Evolutionary conservation across 1,140 invertebrate species (phyloP).

Genomic region (Heliothis subflexa): DNA sequence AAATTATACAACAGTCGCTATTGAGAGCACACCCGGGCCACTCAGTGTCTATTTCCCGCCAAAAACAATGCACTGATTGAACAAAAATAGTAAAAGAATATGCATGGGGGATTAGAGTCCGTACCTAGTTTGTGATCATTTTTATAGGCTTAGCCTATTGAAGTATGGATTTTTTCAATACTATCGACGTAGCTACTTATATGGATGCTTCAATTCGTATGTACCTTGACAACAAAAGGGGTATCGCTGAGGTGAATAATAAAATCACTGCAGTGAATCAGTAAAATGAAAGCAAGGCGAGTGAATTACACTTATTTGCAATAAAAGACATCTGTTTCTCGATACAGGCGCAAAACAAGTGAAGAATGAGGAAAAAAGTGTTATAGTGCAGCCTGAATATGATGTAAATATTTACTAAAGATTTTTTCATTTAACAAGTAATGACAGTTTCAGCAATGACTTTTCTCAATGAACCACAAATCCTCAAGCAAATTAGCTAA

Average conservation of each 20-base stretch:
- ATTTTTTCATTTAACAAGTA: too few species aligned
- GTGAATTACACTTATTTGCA: slow-evolving; percentile 1
- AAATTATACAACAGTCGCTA: slow-evolving; percentile 81
- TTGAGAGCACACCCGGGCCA: slow-evolving; percentile 62
- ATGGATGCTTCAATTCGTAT: neutral
- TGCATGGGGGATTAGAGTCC: neutral
- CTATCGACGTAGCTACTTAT: slow-evolving; percentile 20
- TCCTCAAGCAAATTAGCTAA: too few species aligned
- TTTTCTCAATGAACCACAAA: too few species aligned
- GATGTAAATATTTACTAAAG: too few species aligned
- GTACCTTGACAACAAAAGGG: slow-evolving; percentile 53
- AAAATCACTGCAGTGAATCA: slow-evolving; percentile 48
- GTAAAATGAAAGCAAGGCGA: slow-evolving; percentile 13
- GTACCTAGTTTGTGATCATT: slow-evolving; percentile 13
- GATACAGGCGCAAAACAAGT: neutral
- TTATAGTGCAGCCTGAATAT: neutral
- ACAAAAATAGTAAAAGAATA: slow-evolving; percentile 16
- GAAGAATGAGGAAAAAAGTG: neutral
- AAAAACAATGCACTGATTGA: slow-evolving; percentile 42
- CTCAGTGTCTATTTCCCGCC: slow-evolving; percentile 61
- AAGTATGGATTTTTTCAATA: slow-evolving; percentile 19
- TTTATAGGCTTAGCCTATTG: neutral
- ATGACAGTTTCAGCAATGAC: too few species aligned
- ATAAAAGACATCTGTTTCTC: neutral
- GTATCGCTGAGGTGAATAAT: slow-evolving; percentile 49